Evolutionary conservation across 2,113 vertebrate species (phyloP).

Genomic region (Microtus oregoni): DNA sequence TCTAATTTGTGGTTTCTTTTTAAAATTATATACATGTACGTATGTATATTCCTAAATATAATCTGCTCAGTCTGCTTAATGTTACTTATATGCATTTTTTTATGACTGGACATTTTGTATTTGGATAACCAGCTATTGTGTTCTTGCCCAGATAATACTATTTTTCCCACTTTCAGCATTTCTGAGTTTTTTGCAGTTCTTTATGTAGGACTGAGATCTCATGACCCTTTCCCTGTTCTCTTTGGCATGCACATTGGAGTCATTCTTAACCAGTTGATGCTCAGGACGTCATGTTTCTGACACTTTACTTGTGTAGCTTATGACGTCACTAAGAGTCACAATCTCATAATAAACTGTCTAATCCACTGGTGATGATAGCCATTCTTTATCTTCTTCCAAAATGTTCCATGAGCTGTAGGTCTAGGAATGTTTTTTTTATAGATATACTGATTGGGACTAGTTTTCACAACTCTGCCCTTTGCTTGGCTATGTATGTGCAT

Average conservation of each 20-base stretch:
- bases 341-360: neutral
- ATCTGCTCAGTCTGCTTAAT: neutral
- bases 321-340: neutral
- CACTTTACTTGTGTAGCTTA: neutral
- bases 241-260: neutral
- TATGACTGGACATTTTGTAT: neutral
- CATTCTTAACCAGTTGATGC: neutral
- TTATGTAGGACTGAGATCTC: neutral
- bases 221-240: neutral
- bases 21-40: neutral
- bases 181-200: neutral
- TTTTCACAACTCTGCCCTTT: neutral
- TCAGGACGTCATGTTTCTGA: neutral
- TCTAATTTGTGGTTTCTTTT: neutral
- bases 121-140: neutral
- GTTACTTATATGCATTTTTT: neutral
- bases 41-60: neutral
- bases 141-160: neutral
- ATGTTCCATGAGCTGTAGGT: neutral
- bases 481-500: too few species aligned
- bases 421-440: neutral
- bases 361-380: neutral
- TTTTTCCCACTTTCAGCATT: neutral
- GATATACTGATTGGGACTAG: neutral
- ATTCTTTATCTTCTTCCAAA: neutral